phyloP scores from a whole-genome alignment of 2,113 vertebrate genomes.

The Percina caprodes region DNA sequence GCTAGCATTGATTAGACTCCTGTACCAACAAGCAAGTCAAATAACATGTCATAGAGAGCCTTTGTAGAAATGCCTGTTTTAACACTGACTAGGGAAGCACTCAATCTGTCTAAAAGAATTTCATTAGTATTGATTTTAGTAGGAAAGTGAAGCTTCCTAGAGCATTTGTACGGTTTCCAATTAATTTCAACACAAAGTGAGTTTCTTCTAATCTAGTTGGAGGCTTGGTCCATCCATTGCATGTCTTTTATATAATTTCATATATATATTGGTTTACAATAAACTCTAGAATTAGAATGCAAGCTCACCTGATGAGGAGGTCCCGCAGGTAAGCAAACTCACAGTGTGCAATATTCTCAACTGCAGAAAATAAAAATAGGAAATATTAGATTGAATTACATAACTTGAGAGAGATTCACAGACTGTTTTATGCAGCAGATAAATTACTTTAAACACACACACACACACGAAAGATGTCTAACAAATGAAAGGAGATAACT shows the following conservation, averaged over 20 bases:
- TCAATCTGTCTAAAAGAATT: conserved; percentile 15
- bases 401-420: background rate
- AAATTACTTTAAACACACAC: background rate
- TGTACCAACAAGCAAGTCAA: background rate
- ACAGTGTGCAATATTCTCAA: conserved; percentile 97
- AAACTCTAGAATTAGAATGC: background rate
- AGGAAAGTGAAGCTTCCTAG: conserved; percentile 2
- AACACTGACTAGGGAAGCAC: background rate
- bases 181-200: conserved; percentile 39
- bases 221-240: background rate
- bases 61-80: background rate
- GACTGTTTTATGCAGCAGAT: background rate
- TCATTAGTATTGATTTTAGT: conserved; percentile 40
- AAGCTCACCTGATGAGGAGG: conserved; percentile 94
- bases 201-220: background rate
- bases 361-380: conserved; percentile 78
- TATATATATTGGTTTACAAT: background rate
- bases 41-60: background rate
- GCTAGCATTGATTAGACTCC: background rate
- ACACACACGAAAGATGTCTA: background rate
- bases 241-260: background rate
- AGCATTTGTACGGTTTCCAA: conserved; percentile 7
- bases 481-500: background rate
- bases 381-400: background rate
- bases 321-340: conserved; percentile 98